Percentiles rank a stretch among this genome's conserved stretches.
Conservation (phyloP, 2,888 invertebrate genomes). For the Nemurella pictetii region DNA sequence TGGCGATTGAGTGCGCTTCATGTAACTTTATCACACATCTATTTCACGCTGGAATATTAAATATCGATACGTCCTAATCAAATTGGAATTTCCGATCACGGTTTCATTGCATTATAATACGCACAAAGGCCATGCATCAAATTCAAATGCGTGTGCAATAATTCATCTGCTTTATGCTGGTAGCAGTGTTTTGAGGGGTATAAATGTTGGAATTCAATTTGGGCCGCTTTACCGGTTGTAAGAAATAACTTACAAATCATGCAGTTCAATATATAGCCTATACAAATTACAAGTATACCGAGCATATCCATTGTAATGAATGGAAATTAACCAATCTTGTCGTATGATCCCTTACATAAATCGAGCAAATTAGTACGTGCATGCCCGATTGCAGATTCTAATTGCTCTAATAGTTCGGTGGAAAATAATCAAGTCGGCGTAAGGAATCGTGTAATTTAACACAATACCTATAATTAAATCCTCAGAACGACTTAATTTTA, state of each 20-base stretch:
- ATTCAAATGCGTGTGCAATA: neutral
- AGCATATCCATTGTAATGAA: neutral
- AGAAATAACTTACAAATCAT: neutral
- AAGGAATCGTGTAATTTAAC: neutral
- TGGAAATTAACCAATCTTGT: neutral
- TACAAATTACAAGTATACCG: too few relatives aligned
- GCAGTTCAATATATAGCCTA: neutral
- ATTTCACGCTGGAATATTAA: constrained; percentile 28
- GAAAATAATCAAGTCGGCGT: neutral
- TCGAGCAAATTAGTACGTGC: neutral
- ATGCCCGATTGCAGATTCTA: neutral
- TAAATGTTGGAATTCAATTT: neutral
- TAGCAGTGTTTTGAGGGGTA: neutral
- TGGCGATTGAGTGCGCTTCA: neutral
- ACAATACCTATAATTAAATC: neutral
- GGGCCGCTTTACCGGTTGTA: neutral
- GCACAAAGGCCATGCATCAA: neutral
- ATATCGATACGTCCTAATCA: constrained; percentile 17
- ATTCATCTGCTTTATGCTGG: neutral
- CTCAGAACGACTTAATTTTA: neutral
- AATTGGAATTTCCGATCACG: neutral
- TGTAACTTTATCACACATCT: neutral
- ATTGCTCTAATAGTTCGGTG: neutral
- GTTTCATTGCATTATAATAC: neutral
- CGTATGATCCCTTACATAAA: neutral